These are phyloP conservation scores for Zosterops japonicus DNA, from an alignment of 2,113 vertebrate genomes.

Conservation along the genomic window DNA sequence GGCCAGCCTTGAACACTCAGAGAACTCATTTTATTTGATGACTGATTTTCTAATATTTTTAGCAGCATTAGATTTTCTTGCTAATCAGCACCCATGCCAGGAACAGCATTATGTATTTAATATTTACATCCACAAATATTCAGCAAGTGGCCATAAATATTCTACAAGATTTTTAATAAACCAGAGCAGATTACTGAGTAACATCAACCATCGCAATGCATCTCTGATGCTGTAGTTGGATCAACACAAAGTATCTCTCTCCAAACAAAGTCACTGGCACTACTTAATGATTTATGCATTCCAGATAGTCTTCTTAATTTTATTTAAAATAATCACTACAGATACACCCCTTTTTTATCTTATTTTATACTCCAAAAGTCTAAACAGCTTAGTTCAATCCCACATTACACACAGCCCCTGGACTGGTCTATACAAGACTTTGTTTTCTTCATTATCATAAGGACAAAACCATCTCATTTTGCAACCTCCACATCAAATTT, in stretches of 20 bases:
- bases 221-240: not conserved
- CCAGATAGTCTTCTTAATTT: not conserved
- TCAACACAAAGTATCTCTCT: not conserved
- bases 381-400: not conserved
- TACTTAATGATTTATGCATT: fast-evolving
- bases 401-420: not conserved
- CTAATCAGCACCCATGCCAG: not conserved
- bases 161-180: not conserved
- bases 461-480: not conserved
- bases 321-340: not conserved
- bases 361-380: not conserved
- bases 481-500: not conserved
- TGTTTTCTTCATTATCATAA: not conserved
- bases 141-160: not conserved
- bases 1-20: not conserved
- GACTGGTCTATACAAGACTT: not conserved
- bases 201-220: not conserved
- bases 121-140: not conserved
- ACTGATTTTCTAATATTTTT: not conserved
- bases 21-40: not conserved
- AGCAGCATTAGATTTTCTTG: not conserved
- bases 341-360: not conserved
- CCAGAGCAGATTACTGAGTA: not conserved
- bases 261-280: not conserved
- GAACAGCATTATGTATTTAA: not conserved